Conservation (phyloP, 30 jellyfish, hydroid and myxozoan genomes). For the Chironex yamaguchii region DNA sequence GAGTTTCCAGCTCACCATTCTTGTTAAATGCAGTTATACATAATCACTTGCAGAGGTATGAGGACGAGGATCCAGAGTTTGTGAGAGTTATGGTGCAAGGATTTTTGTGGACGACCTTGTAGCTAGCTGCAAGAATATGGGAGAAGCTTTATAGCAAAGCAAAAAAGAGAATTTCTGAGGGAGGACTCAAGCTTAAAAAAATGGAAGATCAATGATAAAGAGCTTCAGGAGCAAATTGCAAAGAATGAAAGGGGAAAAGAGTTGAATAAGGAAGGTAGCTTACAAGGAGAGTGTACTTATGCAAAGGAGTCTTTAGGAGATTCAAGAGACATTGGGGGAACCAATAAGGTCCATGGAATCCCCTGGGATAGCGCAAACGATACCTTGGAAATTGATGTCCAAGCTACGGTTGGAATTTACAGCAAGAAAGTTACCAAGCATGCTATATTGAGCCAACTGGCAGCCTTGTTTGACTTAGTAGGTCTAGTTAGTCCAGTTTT, state of each 20-base stretch:
- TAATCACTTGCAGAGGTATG: too few relatives aligned
- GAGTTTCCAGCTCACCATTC: too few relatives aligned
- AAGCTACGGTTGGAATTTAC: neutral
- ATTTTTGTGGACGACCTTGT: too few relatives aligned
- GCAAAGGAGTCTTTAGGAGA: slow-evolving; percentile 59
- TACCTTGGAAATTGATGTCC: slow-evolving; percentile 41
- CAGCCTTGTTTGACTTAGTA: slow-evolving; percentile 51
- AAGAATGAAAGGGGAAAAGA: slow-evolving; percentile 34
- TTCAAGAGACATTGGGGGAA: slow-evolving; percentile 48
- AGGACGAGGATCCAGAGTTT: too few relatives aligned
- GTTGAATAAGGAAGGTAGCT: neutral
- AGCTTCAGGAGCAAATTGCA: slow-evolving; percentile 5
- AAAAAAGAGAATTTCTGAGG: neutral
- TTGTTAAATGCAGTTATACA: too few relatives aligned
- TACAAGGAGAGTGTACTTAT: slow-evolving; percentile 3
- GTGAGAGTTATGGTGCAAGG: too few relatives aligned
- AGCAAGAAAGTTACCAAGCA: slow-evolving; percentile 28
- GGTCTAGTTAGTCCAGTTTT: slow-evolving; percentile 60
- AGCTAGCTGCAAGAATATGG: too few relatives aligned
- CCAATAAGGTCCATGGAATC: slow-evolving; percentile 60
- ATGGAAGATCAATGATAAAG: slow-evolving; percentile 37
- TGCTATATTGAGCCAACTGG: slow-evolving; percentile 41
- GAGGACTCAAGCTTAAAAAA: slow-evolving; percentile 16
- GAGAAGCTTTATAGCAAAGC: too few relatives aligned
- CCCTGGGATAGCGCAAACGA: slow-evolving; percentile 65